Evolutionary conservation across 1,140 invertebrate species (phyloP).

Genomic region (Magallana gigas): DNA sequence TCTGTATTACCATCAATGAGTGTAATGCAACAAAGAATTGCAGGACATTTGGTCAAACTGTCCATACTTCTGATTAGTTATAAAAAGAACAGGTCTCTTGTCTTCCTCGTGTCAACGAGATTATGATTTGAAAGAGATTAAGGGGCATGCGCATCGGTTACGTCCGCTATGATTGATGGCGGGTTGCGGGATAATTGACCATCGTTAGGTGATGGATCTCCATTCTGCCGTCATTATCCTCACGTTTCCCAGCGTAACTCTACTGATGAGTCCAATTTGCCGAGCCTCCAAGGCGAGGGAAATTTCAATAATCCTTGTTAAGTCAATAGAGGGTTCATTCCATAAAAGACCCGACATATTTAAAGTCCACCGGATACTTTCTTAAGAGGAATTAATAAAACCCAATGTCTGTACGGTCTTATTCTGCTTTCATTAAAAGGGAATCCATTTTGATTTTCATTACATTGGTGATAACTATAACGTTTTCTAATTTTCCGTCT

Average conservation of each 20-base stretch:
- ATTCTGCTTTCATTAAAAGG: not conserved
- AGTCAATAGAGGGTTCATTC: slow-evolving; percentile 31
- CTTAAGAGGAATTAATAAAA: slow-evolving; percentile 32
- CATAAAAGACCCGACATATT: slow-evolving; percentile 30
- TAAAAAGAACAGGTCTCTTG: not conserved
- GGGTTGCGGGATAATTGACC: slow-evolving; percentile 25
- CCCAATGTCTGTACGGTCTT: not conserved
- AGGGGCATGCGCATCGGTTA: slow-evolving; percentile 1
- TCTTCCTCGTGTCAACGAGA: not conserved
- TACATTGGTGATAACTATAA: slow-evolving; percentile 1
- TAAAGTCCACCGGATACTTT: not conserved
- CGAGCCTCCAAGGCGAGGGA: slow-evolving; percentile 18
- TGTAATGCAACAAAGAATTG: not conserved
- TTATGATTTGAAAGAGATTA: slow-evolving; percentile 22
- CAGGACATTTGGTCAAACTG: not conserved
- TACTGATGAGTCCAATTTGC: slow-evolving; percentile 34
- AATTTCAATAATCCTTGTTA: slow-evolving; percentile 34
- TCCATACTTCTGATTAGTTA: not conserved
- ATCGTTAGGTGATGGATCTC: slow-evolving; percentile 26
- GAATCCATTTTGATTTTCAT: slow-evolving; percentile 4
- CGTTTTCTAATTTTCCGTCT: slow-evolving; percentile 28
- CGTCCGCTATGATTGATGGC: slow-evolving; percentile 25
- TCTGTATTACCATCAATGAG: too few species aligned
- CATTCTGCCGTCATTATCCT: slow-evolving; percentile 12
- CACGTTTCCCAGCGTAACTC: slow-evolving; percentile 11